Evolutionary conservation across 2,113 vertebrate species (phyloP).

Genomic region (Sterna hirundo): DNA sequence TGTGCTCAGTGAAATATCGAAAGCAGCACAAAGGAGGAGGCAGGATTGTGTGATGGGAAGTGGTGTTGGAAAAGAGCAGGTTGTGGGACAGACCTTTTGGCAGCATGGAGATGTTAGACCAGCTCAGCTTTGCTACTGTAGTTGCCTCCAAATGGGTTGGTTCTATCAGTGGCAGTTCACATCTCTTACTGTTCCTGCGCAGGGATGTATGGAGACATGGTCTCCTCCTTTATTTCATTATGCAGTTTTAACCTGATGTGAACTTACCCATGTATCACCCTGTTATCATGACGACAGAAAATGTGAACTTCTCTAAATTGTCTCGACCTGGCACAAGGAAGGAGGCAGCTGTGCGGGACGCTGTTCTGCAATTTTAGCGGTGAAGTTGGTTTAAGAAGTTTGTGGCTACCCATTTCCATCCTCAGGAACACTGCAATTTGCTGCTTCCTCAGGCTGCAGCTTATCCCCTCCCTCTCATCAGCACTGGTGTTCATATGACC

Average conservation of each 20-base stretch:
- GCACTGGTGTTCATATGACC: not conserved
- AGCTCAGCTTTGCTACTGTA: not conserved
- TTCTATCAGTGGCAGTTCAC: not conserved
- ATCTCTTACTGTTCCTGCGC: not conserved
- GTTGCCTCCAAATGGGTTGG: not conserved
- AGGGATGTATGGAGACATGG: not conserved
- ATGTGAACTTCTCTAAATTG: accelerated
- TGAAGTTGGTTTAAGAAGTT: not conserved
- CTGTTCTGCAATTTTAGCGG: not conserved
- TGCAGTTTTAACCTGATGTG: not conserved
- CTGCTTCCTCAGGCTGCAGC: not conserved
- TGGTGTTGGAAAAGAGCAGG: not conserved
- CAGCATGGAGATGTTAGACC: not conserved
- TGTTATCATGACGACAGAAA: not conserved
- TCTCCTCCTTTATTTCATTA: not conserved
- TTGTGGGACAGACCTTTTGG: not conserved
- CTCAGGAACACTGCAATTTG: not conserved
- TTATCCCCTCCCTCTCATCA: not conserved
- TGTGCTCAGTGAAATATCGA: not conserved
- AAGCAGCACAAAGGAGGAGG: not conserved
- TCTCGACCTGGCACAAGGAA: not conserved
- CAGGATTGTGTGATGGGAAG: not conserved
- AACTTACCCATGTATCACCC: not conserved
- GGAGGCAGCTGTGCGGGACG: not conserved
- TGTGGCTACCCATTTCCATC: not conserved